Evolutionary conservation across 2,888 invertebrate species (phyloP).

Genomic region (Myopa testacea): DNA sequence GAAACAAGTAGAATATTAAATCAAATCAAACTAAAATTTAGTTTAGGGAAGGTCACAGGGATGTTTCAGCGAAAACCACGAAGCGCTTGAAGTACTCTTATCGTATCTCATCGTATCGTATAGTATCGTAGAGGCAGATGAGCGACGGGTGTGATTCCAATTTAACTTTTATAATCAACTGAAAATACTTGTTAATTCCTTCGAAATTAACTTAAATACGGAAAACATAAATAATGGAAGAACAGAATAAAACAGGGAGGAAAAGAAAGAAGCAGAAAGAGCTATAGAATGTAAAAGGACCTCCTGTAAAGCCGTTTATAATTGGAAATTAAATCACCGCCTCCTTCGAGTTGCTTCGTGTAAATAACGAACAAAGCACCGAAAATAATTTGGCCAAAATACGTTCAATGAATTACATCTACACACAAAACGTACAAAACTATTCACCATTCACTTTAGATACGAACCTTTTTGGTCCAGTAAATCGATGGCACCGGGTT

Average conservation of each 20-base stretch:
- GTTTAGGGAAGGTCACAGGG: too few species aligned
- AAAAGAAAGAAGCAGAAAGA: neutral
- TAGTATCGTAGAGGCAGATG: too few species aligned
- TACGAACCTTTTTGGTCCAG: constrained; percentile 71
- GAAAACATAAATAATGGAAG: neutral
- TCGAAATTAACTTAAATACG: constrained; percentile 27
- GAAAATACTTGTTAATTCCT: constrained; percentile 29
- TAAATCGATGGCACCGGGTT: constrained; percentile 79
- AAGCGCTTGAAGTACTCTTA: too few species aligned
- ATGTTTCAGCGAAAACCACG: too few species aligned
- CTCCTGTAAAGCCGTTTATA: neutral
- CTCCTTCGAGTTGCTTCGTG: neutral
- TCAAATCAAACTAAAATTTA: too few species aligned
- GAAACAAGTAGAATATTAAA: too few species aligned
- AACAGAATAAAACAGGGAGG: neutral
- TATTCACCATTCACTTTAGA: neutral
- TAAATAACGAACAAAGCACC: neutral
- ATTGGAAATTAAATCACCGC: neutral
- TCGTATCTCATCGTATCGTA: too few species aligned
- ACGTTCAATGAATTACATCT: neutral
- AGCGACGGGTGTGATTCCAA: neutral
- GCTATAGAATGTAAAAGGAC: neutral
- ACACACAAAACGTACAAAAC: neutral
- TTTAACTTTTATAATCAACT: constrained; percentile 20
- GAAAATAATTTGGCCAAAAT: neutral